phyloP scores from a whole-genome alignment of 1,140 invertebrate species.

The Apis florea region DNA sequence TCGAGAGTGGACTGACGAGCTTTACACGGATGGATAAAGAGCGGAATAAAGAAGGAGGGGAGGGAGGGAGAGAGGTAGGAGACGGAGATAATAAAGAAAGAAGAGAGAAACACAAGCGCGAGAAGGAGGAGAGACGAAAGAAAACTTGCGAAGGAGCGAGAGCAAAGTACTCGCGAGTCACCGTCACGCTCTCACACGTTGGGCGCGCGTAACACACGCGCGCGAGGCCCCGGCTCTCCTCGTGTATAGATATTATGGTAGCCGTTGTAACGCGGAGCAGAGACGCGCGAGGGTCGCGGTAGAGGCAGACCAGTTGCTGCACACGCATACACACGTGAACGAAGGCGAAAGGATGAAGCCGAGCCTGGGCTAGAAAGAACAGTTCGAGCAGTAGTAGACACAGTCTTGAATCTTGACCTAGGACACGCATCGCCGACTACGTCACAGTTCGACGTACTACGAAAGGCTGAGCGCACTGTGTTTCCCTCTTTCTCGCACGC shows the following conservation, averaged over 20 bases:
- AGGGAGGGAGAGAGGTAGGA: neutral
- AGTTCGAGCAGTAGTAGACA: slow-evolving; percentile 61
- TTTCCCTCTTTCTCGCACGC: slow-evolving; percentile 13
- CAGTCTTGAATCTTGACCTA: slow-evolving; percentile 78
- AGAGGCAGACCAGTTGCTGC: slow-evolving; percentile 14
- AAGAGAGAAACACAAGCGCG: neutral
- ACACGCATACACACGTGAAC: slow-evolving; percentile 37
- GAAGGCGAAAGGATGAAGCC: slow-evolving; percentile 61
- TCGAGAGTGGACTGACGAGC: slow-evolving; percentile 70
- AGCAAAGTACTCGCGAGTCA: slow-evolving; percentile 37
- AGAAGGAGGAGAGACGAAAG: neutral
- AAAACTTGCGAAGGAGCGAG: slow-evolving; percentile 26
- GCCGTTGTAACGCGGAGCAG: neutral
- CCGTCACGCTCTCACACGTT: neutral
- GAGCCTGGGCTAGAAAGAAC: slow-evolving; percentile 61
- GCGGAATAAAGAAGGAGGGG: neutral
- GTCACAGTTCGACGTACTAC: slow-evolving; percentile 74
- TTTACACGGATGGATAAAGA: slow-evolving; percentile 18
- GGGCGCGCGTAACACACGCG: neutral
- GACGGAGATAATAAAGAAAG: neutral
- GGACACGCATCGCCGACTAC: slow-evolving; percentile 76
- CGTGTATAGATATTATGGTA: neutral
- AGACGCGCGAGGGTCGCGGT: neutral
- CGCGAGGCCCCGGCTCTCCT: neutral
- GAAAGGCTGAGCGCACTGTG: slow-evolving; percentile 35